Evolutionary conservation across 2,797 vertebrate genomes (phyloP).

Genomic region (Clarias pachynema): DNA sequence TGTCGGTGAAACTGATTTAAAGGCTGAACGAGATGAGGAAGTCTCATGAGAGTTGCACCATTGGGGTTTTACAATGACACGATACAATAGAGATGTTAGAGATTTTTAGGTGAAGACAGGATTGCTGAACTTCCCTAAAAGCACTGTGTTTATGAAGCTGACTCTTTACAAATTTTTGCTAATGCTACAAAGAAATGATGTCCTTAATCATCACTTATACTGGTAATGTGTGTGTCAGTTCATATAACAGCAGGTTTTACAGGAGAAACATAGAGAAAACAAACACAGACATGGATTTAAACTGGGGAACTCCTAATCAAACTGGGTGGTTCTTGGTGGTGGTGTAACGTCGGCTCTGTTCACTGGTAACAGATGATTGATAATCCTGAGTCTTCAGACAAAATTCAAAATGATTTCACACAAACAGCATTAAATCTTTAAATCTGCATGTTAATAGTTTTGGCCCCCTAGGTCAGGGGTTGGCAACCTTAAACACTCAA

Average conservation of each 20-base stretch:
- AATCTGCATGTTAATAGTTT: not conserved
- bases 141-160: not conserved
- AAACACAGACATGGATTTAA: not conserved
- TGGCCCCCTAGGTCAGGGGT: no score
- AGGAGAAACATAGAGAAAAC: no score
- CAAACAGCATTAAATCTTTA: not conserved
- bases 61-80: not conserved
- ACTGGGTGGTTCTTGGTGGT: not conserved
- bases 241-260: not conserved
- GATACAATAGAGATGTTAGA: no score
- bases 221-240: not conserved
- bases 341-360: not conserved
- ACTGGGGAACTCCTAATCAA: not conserved
- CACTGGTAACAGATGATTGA: no score
- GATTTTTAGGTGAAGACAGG: not conserved
- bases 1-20: not conserved
- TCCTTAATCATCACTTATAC: not conserved
- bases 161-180: not conserved
- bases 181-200: not conserved
- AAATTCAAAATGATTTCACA: not conserved
- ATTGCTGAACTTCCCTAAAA: not conserved
- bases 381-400: not conserved
- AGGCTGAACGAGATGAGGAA: not conserved
- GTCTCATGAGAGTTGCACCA: slow-evolving; percentile 3
- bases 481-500: no score